These are phyloP conservation scores for Synergus japonicus DNA, from an alignment of 2,888 invertebrate genomes.

Conservation along the genomic window DNA sequence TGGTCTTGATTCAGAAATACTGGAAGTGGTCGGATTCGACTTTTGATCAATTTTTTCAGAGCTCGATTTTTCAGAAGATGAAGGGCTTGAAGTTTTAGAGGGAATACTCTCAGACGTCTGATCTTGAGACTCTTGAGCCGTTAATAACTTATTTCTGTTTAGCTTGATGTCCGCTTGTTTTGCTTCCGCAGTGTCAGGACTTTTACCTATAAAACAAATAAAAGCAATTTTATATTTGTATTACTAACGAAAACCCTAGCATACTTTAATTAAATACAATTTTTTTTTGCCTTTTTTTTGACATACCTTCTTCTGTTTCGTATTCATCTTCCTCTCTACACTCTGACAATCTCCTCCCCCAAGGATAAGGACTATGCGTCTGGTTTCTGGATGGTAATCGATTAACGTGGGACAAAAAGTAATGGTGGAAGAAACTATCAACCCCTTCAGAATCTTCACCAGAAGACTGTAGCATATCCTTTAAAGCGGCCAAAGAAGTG, in stretches of 20 bases:
- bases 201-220: constrained; percentile 63
- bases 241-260: not conserved
- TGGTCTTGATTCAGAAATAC: constrained; percentile 63
- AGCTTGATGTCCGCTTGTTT: constrained; percentile 18
- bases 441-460: constrained; percentile 79
- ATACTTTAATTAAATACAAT: not conserved
- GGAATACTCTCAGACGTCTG: constrained; percentile 61
- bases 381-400: constrained; percentile 83
- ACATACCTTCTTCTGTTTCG: constrained; percentile 78
- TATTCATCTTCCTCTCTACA: constrained; percentile 92
- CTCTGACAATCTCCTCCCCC: constrained; percentile 84
- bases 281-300: constrained; percentile 24
- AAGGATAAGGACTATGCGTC: constrained; percentile 76
- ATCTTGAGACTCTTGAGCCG: constrained; percentile 60
- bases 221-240: constrained; percentile 8
- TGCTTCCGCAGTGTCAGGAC: constrained; percentile 57
- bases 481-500: constrained; percentile 83
- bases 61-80: constrained; percentile 72
- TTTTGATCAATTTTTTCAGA: constrained; percentile 73
- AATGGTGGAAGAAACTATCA: constrained; percentile 84
- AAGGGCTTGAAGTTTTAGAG: constrained; percentile 69
- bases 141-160: constrained; percentile 54
- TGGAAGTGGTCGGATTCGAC: constrained; percentile 63
- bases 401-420: constrained; percentile 86
- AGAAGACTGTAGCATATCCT: constrained; percentile 83